Percentiles rank a stretch among this genome's conserved stretches.
phyloP scores from a whole-genome alignment of 2,113 vertebrate species.

The crab-eating macaque (Macaca fascicularis) region T2T-MFA8v1.1 NC_088392.1:18560001-18560500 shows the following conservation, averaged over 20 bases:
- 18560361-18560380: slow-evolving; percentile 96
- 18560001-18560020: not conserved
- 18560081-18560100: not conserved
- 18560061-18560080: slow-evolving; percentile 25
- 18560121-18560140: not conserved
- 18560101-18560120: slow-evolving; percentile 4
- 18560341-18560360: slow-evolving; percentile 93
- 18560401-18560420: slow-evolving; percentile 87
- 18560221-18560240: not conserved
- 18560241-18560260: not conserved
- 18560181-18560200: not conserved
- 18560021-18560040: not conserved
- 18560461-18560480: not conserved
- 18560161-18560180: not conserved
- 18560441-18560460: not conserved
- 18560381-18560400: slow-evolving; percentile 98
- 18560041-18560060: not conserved
- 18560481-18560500: slow-evolving; percentile 32
- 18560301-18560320: slow-evolving; percentile 99
- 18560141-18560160: not conserved
- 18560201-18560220: not conserved
- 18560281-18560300: slow-evolving; percentile 99
- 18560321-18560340: slow-evolving; percentile 95
- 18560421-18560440: slow-evolving; percentile 47
- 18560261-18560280: slow-evolving; percentile 69